Conservation (phyloP, 2,888 invertebrate species). For the Coleophora deauratella region DNA sequence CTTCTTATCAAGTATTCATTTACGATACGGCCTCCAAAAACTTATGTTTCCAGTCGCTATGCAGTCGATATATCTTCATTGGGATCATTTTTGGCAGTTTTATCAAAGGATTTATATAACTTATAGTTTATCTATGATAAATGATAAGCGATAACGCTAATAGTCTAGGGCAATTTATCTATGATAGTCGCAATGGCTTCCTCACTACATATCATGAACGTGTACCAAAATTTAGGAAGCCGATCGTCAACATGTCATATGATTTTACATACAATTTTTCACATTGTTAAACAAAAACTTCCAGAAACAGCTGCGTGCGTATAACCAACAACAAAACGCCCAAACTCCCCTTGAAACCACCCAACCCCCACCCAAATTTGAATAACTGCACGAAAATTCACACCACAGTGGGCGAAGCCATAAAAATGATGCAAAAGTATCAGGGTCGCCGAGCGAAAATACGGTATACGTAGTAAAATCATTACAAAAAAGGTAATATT, state of each 20-base stretch:
- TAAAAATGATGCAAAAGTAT: conserved; percentile 42
- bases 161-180: not conserved
- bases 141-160: conserved; percentile 13
- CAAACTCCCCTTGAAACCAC: too few relatives aligned
- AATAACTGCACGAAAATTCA: conserved; percentile 37
- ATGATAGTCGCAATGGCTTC: conserved; percentile 3
- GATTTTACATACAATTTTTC: too few relatives aligned
- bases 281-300: too few relatives aligned
- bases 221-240: too few relatives aligned
- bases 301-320: too few relatives aligned
- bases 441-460: not conserved
- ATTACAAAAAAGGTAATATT: too few relatives aligned
- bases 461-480: too few relatives aligned
- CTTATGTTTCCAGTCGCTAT: conserved; percentile 16
- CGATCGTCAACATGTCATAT: too few relatives aligned
- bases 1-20: conserved; percentile 36
- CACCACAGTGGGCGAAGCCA: conserved; percentile 33
- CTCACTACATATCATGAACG: not conserved
- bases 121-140: conserved; percentile 25
- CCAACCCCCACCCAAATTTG: conserved; percentile 16
- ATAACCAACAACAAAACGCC: too few relatives aligned
- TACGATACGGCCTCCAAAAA: conserved; percentile 19
- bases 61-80: conserved; percentile 15
- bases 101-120: conserved; percentile 18
- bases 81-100: conserved; percentile 7